Evolutionary conservation across 1,140 invertebrate genomes (phyloP), one percentile per base, ranked within the genome.

Genomic region (Drosophila sulfurigaster): DNA sequence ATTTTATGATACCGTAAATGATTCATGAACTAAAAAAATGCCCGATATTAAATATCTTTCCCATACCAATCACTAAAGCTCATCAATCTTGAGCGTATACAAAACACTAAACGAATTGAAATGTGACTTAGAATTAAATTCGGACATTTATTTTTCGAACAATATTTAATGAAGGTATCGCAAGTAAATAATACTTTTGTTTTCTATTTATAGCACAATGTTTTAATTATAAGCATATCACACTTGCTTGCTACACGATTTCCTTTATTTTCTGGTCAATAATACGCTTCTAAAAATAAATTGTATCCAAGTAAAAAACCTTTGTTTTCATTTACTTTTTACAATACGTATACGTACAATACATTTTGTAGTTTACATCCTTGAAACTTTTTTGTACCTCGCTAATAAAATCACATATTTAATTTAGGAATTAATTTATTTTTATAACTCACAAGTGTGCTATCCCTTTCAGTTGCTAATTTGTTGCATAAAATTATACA

Each of bases 381-480:
- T 58, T 43, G 10, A 25, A 20, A 20, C 15, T 58, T 58, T 41
- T 58, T 54, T 35, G 5, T 5, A 32, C 51, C 41, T 43, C 41
- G 3, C 35, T 38, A 57, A 43, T 25, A 25, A 41, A 20, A 3
- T 13, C 16, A 38, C 11, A 38, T 16, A 45, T 54, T 30, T 10
- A 51, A 35, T 52, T 63, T 1, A 28, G 13, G 3, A 28, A 54
- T 65, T 30, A 6, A 54, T 45, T 43, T 7, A 46, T 46, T 25
- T 3, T 25, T n/a, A 10, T 0, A 59, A 59, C 3, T 13, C n/a
- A 46, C 8, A 30, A 20, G 7, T 1, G 11, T 20, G 6, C 6
- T 51, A 8, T 51, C 4, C n/a, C 13, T 43, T 65, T 65, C 16
- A 54, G n/a, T 38, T 65, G 62, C 8, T 43, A 41, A 65, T 65